These are phyloP conservation scores for Scaptomyza cyrtandrae DNA, from an alignment of 2,888 invertebrate species.

Conservation along the genomic window DNA sequence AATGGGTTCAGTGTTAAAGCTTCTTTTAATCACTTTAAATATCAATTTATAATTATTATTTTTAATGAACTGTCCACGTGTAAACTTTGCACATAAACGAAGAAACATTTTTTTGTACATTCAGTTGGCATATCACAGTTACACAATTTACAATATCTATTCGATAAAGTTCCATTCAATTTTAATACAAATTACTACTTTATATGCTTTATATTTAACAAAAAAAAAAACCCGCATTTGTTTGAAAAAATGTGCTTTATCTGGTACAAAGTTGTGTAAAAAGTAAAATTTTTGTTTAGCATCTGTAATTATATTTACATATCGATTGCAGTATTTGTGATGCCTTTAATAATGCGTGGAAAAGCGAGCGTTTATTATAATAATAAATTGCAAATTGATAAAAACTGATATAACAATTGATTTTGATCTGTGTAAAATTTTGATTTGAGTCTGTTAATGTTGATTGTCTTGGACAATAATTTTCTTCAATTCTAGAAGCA, in stretches of 20 bases:
- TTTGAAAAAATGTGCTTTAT: background rate
- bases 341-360: too few relatives aligned
- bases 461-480: too few relatives aligned
- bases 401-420: background rate
- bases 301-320: background rate
- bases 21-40: too few relatives aligned
- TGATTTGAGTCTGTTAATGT: too few relatives aligned
- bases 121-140: background rate
- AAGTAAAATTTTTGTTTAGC: background rate
- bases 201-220: background rate
- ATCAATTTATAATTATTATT: too few relatives aligned
- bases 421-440: background rate
- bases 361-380: too few relatives aligned
- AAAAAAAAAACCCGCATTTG: too few relatives aligned
- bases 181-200: background rate
- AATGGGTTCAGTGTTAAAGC: too few relatives aligned
- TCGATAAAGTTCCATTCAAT: background rate
- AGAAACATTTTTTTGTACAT: background rate
- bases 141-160: background rate
- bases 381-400: background rate
- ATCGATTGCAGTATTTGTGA: too few relatives aligned
- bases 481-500: too few relatives aligned
- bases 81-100: background rate
- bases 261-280: background rate
- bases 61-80: constrained; percentile 1